phyloP scores from a whole-genome alignment of 2,113 vertebrate genomes.

The Perccottus glenii region DNA sequence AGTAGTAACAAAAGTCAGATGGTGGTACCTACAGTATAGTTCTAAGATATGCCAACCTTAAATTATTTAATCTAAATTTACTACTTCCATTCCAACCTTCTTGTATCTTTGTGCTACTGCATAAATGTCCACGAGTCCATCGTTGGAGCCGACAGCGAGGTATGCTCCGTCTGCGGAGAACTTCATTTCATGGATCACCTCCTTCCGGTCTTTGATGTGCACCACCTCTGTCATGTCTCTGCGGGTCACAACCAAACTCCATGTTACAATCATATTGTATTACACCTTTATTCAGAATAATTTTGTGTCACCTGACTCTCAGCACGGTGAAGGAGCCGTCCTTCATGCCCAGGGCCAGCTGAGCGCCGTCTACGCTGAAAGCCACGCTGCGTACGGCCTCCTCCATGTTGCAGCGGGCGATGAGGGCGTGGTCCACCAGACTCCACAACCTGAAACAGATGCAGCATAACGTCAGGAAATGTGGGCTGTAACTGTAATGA shows the following conservation, averaged over 20 bases:
- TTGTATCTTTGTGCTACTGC: constrained; percentile 92
- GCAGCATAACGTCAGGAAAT: not conserved
- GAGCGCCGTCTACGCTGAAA: constrained; percentile 92
- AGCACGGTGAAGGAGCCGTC: constrained; percentile 97
- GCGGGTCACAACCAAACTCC: not conserved
- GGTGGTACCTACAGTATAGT: no score
- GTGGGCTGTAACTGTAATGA: no score
- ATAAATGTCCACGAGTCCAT: constrained; percentile 91
- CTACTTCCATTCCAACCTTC: constrained; percentile 67
- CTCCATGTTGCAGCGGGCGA: constrained; percentile 96
- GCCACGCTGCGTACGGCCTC: constrained; percentile 91
- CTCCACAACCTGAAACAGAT: constrained; percentile 87
- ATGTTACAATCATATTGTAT: no score
- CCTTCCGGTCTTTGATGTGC: constrained; percentile 96
- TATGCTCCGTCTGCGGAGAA: constrained; percentile 93
- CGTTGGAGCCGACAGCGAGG: constrained; percentile 93
- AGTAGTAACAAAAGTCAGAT: no score
- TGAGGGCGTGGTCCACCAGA: constrained; percentile 89
- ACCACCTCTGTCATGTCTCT: constrained; percentile 99
- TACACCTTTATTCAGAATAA: not conserved
- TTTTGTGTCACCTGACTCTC: constrained; percentile 83
- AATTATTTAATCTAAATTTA: no score
- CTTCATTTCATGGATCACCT: constrained; percentile 97
- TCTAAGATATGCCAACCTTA: no score
- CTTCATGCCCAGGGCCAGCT: constrained; percentile 95